Percentiles rank a stretch among this genome's conserved stretches.
phyloP scores from a whole-genome alignment of 2,797 vertebrate genomes.

The Pagetopsis macropterus region DNA sequence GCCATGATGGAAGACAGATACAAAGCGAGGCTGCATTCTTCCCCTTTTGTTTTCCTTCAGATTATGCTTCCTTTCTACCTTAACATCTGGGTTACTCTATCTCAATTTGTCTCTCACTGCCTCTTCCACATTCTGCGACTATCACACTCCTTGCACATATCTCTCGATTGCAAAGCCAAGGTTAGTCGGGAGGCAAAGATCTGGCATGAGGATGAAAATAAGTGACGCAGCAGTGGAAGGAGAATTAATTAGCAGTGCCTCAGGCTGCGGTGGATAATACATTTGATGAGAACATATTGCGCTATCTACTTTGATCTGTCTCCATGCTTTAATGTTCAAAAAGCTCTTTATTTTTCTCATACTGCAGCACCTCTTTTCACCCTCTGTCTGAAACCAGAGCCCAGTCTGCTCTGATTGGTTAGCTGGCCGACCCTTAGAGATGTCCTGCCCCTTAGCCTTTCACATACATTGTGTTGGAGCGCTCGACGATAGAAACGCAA shows the following conservation, averaged over 20 bases:
- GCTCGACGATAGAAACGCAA: no score
- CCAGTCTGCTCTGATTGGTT: no score
- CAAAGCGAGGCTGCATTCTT: not conserved
- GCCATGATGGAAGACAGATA: conserved; percentile 19
- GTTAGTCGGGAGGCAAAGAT: conserved; percentile 10
- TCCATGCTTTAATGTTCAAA: no score
- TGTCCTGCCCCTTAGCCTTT: no score
- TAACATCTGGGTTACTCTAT: conserved; percentile 11
- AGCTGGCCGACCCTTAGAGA: no score
- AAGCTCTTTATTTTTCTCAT: no score
- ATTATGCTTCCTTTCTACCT: not conserved
- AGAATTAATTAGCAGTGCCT: not conserved
- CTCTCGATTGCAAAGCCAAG: not conserved
- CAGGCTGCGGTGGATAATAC: not conserved
- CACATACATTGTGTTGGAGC: no score
- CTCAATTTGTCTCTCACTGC: not conserved
- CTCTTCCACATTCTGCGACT: not conserved
- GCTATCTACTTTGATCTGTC: no score
- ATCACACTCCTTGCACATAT: not conserved
- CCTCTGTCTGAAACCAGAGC: no score
- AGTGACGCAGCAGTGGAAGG: conserved; percentile 15
- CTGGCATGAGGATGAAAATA: not conserved
- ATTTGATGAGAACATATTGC: no score
- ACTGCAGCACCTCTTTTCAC: no score
- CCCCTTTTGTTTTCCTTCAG: not conserved